Evolutionary conservation across 2,888 invertebrate genomes (phyloP).

Genomic region (Patella pellucida): DNA sequence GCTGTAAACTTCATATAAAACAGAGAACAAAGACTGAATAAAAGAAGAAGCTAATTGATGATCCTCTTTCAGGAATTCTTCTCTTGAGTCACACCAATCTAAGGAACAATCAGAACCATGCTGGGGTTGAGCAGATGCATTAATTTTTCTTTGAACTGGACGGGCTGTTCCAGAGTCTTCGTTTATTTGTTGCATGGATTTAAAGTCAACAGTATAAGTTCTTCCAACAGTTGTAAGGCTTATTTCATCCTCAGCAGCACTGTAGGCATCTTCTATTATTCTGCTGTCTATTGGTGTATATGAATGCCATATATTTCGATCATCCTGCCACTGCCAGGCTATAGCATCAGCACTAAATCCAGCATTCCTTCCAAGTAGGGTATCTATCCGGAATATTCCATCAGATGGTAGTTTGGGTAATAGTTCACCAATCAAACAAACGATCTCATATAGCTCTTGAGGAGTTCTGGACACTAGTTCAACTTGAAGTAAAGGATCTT

Average conservation of each 20-base stretch:
- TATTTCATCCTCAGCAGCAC: constrained; percentile 95
- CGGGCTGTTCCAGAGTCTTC: constrained; percentile 96
- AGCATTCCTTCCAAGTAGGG: constrained; percentile 76
- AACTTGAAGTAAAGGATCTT: constrained; percentile 59
- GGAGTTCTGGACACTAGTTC: constrained; percentile 88
- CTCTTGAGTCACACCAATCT: constrained; percentile 77
- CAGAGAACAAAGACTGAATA: constrained; percentile 87
- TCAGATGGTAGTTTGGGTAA: constrained; percentile 96
- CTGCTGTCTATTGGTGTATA: constrained; percentile 94
- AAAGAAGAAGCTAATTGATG: constrained; percentile 79
- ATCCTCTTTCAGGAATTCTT: constrained; percentile 80
- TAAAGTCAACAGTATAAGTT: constrained; percentile 95
- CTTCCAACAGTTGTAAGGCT: constrained; percentile 91
- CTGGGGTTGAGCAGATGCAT: constrained; percentile 54
- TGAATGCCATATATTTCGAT: constrained; percentile 89
- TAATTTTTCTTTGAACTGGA: constrained; percentile 80
- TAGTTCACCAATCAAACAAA: constrained; percentile 95
- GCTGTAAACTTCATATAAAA: constrained; percentile 97
- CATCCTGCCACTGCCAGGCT: constrained; percentile 98
- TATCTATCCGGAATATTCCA: constrained; percentile 95
- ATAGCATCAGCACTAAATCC: constrained; percentile 81
- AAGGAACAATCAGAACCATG: constrained; percentile 53
- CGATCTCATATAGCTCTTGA: constrained; percentile 97
- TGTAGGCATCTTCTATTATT: constrained; percentile 93
- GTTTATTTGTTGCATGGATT: constrained; percentile 98